A percentile compares a stretch with the other conserved stretches of the same genome.
Evolutionary conservation across 2,888 invertebrate species (phyloP).

Genomic region (Agriotes lineatus): DNA sequence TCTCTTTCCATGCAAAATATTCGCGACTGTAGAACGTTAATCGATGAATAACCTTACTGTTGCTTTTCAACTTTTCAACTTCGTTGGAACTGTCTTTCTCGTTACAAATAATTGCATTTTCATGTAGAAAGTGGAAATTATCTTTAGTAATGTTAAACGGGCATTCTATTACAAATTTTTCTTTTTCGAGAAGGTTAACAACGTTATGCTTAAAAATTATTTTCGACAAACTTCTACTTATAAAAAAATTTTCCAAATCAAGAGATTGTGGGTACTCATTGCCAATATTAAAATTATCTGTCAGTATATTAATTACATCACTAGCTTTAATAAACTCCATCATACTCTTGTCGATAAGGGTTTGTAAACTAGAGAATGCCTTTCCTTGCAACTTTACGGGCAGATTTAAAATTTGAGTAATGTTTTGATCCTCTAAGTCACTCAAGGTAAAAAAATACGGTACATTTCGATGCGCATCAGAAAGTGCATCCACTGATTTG

Average conservation of each 20-base stretch:
- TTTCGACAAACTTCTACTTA: no score
- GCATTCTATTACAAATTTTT: no score
- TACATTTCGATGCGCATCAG: no score
- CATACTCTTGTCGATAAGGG: neutral
- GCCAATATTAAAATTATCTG: neutral
- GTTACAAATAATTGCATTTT: neutral
- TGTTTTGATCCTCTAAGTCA: neutral
- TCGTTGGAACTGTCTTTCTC: neutral
- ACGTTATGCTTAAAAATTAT: no score
- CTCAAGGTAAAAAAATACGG: neutral
- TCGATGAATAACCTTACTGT: neutral
- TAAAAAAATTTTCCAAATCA: no score
- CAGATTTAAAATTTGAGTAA: neutral
- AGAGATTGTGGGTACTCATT: neutral
- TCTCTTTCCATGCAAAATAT: neutral
- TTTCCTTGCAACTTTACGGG: constrained; percentile 18
- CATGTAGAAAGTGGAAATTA: no score
- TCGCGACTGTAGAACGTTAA: neutral
- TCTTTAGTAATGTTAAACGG: no score
- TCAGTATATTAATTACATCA: constrained; percentile 7
- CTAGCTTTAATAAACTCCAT: neutral
- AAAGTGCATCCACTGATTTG: no score
- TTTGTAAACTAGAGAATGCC: neutral
- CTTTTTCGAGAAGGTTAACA: no score
- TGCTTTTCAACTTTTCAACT: neutral